Percentiles rank a stretch among this genome's conserved stretches.
phyloP scores from a whole-genome alignment of 1,140 invertebrate species.

The Homarus americanus region DNA sequence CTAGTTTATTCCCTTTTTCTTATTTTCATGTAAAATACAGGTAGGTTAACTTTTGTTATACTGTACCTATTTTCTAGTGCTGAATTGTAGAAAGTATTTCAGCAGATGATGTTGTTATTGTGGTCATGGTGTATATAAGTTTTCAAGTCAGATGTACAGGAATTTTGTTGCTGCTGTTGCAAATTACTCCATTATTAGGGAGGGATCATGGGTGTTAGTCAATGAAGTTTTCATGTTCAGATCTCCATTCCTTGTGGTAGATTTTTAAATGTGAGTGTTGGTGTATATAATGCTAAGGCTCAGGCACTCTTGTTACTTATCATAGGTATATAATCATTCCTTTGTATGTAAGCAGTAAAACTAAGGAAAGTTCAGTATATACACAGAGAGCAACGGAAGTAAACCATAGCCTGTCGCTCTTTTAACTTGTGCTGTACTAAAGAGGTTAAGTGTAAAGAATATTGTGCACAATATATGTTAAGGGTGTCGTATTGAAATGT shows the following conservation, averaged over 20 bases:
- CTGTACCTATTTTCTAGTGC: background rate
- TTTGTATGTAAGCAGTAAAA: background rate
- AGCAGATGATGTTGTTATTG: background rate
- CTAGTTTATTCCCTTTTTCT: too few species aligned
- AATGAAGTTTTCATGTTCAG: background rate
- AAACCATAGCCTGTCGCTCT: background rate
- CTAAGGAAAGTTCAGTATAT: background rate
- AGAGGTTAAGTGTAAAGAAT: background rate
- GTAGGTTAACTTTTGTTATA: background rate
- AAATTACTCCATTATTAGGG: background rate
- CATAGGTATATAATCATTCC: background rate
- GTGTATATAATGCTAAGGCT: background rate
- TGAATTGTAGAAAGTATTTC: background rate
- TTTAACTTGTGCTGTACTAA: background rate
- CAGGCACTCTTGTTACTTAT: background rate
- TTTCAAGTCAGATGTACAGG: too few species aligned
- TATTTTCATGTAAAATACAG: background rate
- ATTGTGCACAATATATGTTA: background rate
- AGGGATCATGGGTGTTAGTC: background rate
- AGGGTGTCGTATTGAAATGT: slow-evolving; percentile 8
- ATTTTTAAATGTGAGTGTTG: background rate
- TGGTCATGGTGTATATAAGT: background rate
- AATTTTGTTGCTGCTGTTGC: background rate
- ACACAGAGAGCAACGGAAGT: background rate
- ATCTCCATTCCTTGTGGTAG: background rate